phyloP scores from a whole-genome alignment of 1,140 invertebrate species.

The Ceratosolen solmsi region DNA sequence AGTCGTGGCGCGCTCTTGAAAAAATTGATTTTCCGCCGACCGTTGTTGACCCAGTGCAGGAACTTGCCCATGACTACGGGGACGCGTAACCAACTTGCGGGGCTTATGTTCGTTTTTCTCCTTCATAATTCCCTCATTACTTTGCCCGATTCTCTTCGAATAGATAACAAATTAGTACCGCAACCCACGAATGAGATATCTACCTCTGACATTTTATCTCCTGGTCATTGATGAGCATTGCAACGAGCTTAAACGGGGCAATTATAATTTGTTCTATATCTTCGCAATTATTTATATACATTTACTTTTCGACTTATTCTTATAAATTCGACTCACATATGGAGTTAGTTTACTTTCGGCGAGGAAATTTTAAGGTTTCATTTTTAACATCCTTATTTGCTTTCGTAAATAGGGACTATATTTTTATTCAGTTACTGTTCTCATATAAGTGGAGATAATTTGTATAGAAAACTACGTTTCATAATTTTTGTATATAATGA shows the following conservation, averaged over 20 bases:
- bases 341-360: no score
- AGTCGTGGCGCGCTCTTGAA: slow-evolving; percentile 18
- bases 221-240: neutral
- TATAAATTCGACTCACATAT: no score
- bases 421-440: no score
- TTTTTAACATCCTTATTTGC: no score
- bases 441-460: no score
- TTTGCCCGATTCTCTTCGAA: neutral
- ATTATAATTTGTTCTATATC: neutral
- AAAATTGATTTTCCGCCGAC: slow-evolving; percentile 29
- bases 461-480: no score
- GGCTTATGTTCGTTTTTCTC: no score
- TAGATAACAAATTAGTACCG: neutral
- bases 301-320: no score
- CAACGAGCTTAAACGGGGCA: neutral
- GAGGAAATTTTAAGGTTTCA: no score
- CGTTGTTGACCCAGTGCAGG: neutral
- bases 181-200: neutral
- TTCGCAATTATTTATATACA: no score
- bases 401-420: no score
- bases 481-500: no score
- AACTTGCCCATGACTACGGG: neutral
- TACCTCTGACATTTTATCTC: neutral
- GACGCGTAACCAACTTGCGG: neutral
- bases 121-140: neutral